Evolutionary conservation across 53 echinoderm and acorn worm species (phyloP).

Genomic region (Holothuria leucospilota): DNA sequence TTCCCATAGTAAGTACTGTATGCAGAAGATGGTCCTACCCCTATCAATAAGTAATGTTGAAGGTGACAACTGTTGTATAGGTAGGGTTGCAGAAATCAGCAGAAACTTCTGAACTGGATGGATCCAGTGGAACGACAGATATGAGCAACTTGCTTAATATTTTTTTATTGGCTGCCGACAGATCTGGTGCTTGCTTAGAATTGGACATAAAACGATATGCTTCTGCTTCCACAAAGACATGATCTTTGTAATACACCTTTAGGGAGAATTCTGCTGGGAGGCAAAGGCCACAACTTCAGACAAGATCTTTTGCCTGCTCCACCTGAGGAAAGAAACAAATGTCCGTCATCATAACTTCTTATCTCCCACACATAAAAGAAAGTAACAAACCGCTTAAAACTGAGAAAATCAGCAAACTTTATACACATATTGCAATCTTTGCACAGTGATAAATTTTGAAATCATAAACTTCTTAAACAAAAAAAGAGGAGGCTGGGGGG

Average conservation of each 20-base stretch:
- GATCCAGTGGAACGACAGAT: neutral
- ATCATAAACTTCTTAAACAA: too few relatives aligned
- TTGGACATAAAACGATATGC: constrained; percentile 45
- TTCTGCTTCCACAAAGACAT: constrained; percentile 53
- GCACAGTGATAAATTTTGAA: too few relatives aligned
- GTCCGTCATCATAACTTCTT: too few relatives aligned
- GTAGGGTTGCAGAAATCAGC: too few relatives aligned
- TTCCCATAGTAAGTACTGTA: constrained; percentile 72
- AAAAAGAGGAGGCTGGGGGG: too few relatives aligned
- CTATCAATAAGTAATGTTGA: too few relatives aligned
- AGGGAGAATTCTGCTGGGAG: constrained; percentile 36
- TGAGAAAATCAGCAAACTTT: too few relatives aligned
- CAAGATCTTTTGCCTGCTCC: constrained; percentile 30
- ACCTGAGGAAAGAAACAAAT: neutral
- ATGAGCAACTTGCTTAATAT: constrained; percentile 5
- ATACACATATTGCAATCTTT: too few relatives aligned
- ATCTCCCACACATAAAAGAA: too few relatives aligned
- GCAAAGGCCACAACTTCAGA: constrained; percentile 37
- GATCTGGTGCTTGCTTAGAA: constrained; percentile 29
- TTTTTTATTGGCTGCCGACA: constrained; percentile 48
- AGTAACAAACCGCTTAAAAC: too few relatives aligned
- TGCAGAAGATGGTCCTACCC: neutral
- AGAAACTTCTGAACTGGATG: too few relatives aligned
- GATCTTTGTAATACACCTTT: constrained; percentile 45
- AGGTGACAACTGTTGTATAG: too few relatives aligned